Evolutionary conservation across 1,140 invertebrate genomes (phyloP), one percentile per base, ranked within the genome.

Genomic region (Megalonaias nervosa): DNA sequence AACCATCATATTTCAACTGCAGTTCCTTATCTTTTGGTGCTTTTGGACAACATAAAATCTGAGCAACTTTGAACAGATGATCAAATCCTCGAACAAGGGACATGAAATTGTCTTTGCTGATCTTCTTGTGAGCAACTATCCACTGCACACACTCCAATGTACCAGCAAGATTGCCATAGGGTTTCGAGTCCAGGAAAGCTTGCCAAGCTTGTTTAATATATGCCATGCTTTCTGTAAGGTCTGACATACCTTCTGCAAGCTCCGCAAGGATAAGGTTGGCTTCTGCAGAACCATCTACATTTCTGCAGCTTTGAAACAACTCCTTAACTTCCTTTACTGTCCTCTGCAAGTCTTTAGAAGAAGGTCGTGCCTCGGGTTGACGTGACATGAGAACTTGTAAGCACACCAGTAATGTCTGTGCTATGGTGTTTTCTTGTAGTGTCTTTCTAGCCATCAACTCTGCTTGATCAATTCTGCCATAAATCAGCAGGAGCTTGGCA

Each of bases 381-480:
- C 59, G 38, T 13, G 48, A 62, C 19, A 75, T 55, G 11, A 58
- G 61, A 19, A 76, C 70, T 4, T 69, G 26, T 31, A 31, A 31
- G 26, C 26, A 31, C 26, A 31, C 26, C 26, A 31, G 4, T 31
- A 31, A 31, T 70, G 56, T 75, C 73, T 17, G 72, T 1, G 81
- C 85, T 19, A 77, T 75, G 17, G 76, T 23, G 31, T 77, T 62
- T 65, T 81, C 78, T 21, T 77, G 67, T 14, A 65, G 21, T 13
- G 75, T 69, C n/a, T 79, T 61, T 62, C 71, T 71, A 13, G 84
- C 81, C 71, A 65, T 81, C 15, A 70, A 64, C 26, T 82, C 57
- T 21, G 84, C 84, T 64, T 87, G 61, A 16, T 72, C 65, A 16
- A 72, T 77, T 56, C 75, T 60, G 1, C 84, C 84, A 67, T 70